Conservation (phyloP, 2,888 invertebrate species). For the Leuctra nigra region DNA sequence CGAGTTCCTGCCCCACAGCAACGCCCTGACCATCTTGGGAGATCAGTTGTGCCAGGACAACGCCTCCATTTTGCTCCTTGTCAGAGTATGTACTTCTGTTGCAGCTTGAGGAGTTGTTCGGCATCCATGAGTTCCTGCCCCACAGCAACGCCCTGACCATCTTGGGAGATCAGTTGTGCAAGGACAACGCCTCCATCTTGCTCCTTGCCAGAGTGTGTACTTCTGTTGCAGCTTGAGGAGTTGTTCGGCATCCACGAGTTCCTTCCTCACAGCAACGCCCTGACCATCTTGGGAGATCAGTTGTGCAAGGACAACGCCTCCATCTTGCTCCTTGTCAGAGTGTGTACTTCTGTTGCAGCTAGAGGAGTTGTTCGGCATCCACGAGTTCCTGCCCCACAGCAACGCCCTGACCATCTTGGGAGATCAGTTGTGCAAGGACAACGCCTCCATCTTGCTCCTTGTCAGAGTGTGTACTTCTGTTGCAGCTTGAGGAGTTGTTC, state of each 20-base stretch:
- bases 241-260: not conserved
- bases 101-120: not conserved
- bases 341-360: no score
- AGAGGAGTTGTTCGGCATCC: not conserved
- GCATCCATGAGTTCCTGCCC: not conserved
- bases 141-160: not conserved
- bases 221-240: not conserved
- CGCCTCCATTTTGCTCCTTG: no score
- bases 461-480: no score
- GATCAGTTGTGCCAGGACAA: slow-evolving; percentile 27
- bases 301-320: not conserved
- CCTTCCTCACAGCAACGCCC: not conserved
- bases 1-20: not conserved
- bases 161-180: not conserved
- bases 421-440: slow-evolving; percentile 21
- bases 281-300: not conserved
- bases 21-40: not conserved
- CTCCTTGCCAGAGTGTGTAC: no score
- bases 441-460: no score
- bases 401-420: not conserved
- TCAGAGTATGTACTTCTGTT: no score
- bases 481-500: not conserved
- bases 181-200: slow-evolving; percentile 36
- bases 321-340: no score
- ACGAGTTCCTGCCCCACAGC: not conserved